Evolutionary conservation across 2,797 vertebrate species (phyloP).

Genomic region (Naso thynnoides): DNA sequence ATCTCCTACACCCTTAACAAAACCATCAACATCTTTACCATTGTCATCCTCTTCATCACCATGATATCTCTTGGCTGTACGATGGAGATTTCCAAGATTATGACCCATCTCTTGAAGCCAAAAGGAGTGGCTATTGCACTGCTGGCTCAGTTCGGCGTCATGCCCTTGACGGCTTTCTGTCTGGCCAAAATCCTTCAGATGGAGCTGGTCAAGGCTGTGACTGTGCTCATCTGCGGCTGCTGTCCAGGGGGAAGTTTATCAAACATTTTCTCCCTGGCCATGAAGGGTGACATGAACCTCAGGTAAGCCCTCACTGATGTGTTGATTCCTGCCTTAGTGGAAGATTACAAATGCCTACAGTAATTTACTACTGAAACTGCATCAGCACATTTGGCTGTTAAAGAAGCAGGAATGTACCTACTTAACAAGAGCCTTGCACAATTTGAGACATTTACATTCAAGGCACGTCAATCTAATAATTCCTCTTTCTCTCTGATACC

Average conservation of each 20-base stretch:
- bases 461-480: neutral
- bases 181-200: slow-evolving; percentile 85
- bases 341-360: slow-evolving; percentile 5
- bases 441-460: neutral
- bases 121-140: slow-evolving; percentile 85
- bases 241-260: slow-evolving; percentile 89
- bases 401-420: neutral
- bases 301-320: slow-evolving; percentile 79
- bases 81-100: slow-evolving; percentile 89
- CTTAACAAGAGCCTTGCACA: neutral
- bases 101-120: slow-evolving; percentile 83
- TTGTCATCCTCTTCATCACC: slow-evolving; percentile 79
- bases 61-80: slow-evolving; percentile 89
- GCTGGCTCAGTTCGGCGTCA: slow-evolving; percentile 89
- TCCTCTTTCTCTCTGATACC: slow-evolving; percentile 17
- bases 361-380: neutral
- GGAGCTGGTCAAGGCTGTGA: slow-evolving; percentile 80
- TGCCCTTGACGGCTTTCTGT: slow-evolving; percentile 88
- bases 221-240: slow-evolving; percentile 89
- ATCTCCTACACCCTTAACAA: slow-evolving; percentile 63
- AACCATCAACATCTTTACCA: slow-evolving; percentile 68
- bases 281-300: slow-evolving; percentile 91
- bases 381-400: neutral
- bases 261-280: slow-evolving; percentile 86
- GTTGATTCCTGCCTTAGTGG: neutral